Conservation (phyloP, 2,888 invertebrate genomes). For the Coelinius sp. region DNA sequence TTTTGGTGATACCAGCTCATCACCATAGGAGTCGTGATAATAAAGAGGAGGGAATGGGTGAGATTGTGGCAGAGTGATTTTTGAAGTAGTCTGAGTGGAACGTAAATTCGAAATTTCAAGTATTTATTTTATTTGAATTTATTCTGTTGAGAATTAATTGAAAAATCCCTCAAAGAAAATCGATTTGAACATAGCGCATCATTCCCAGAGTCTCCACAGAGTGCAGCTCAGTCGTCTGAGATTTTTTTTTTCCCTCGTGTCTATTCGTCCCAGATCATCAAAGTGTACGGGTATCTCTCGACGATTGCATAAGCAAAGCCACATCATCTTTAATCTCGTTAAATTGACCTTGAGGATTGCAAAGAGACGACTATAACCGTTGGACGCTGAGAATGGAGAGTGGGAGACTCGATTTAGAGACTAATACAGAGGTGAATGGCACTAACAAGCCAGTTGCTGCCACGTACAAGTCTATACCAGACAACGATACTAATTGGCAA, state of each 20-base stretch:
- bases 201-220: background rate
- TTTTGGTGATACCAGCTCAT: background rate
- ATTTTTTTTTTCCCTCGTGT: background rate
- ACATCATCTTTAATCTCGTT: background rate
- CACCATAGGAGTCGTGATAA: background rate
- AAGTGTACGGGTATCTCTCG: background rate
- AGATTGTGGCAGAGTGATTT: background rate
- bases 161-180: background rate
- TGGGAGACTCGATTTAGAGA: constrained; percentile 61
- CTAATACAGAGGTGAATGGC: constrained; percentile 55
- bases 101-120: background rate
- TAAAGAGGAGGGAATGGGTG: background rate
- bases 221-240: background rate
- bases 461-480: constrained; percentile 59
- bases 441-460: constrained; percentile 56
- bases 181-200: too few species aligned
- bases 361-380: background rate
- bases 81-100: background rate
- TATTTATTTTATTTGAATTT: background rate
- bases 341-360: background rate
- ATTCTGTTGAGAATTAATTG: too few species aligned
- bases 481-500: constrained; percentile 52
- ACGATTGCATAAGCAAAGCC: background rate
- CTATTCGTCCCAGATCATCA: background rate
- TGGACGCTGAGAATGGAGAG: constrained; percentile 56